Conservation (phyloP, 1,140 invertebrate species). For the Saccostrea echinata region DNA sequence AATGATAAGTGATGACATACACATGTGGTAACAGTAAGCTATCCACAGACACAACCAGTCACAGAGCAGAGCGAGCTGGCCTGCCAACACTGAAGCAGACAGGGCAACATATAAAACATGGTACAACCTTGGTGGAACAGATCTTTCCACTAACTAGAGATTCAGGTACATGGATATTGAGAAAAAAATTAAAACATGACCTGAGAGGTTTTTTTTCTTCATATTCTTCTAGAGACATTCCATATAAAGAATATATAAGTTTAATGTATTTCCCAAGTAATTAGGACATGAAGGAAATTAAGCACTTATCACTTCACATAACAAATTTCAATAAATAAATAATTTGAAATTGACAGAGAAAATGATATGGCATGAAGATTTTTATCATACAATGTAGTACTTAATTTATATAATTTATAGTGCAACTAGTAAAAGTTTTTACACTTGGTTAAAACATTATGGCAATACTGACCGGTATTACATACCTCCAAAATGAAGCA, state of each 20-base stretch:
- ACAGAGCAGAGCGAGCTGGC: not conserved
- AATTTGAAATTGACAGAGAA: not conserved
- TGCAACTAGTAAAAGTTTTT: not conserved
- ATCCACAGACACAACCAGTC: constrained; percentile 26
- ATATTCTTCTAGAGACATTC: not conserved
- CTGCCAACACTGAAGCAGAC: constrained; percentile 18
- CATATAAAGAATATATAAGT: not conserved
- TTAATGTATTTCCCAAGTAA: not conserved
- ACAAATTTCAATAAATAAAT: not conserved
- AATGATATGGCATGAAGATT: constrained; percentile 19
- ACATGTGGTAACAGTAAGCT: constrained; percentile 26
- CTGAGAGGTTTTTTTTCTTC: not conserved
- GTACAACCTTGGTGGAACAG: constrained; percentile 19
- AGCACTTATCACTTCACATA: not conserved
- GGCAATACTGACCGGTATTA: constrained; percentile 15
- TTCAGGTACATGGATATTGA: constrained; percentile 16
- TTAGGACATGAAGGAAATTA: not conserved
- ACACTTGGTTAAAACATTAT: not conserved
- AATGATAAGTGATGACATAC: constrained; percentile 39
- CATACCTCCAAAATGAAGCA: not conserved
- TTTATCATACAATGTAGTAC: constrained; percentile 1
- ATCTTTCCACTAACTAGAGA: constrained; percentile 34
- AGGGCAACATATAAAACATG: not conserved
- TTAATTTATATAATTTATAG: constrained; percentile 2
- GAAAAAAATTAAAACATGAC: not conserved